Evolutionary conservation across 2,888 invertebrate species (phyloP).

Genomic region (Gymnoscelis rufifasciata): DNA sequence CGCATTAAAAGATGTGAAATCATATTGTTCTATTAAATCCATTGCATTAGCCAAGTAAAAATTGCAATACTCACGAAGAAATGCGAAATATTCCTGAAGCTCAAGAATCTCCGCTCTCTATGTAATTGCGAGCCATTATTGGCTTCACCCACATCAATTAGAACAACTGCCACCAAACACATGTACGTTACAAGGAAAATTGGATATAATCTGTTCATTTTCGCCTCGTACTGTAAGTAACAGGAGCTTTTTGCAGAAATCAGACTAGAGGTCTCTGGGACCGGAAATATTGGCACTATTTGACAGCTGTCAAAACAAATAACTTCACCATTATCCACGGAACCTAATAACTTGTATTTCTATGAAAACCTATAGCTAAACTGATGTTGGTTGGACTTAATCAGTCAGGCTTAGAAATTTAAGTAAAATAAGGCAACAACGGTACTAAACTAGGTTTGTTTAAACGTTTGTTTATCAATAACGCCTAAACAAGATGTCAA

Average conservation of each 20-base stretch:
- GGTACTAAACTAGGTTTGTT: constrained; percentile 11
- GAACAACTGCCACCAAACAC: constrained; percentile 41
- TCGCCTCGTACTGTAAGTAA: background rate
- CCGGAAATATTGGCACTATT: too few species aligned
- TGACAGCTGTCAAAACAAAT: background rate
- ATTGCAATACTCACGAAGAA: constrained; percentile 58
- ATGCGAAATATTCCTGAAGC: constrained; percentile 51
- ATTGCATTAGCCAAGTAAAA: background rate
- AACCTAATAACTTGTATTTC: background rate
- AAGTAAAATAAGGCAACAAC: constrained; percentile 8
- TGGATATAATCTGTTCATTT: constrained; percentile 38
- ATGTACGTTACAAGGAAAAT: constrained; percentile 46
- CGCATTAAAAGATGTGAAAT: too few species aligned
- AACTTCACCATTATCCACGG: background rate
- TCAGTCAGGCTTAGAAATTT: constrained; percentile 7
- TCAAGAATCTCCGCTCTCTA: constrained; percentile 47
- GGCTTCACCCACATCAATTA: constrained; percentile 46
- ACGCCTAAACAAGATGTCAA: background rate
- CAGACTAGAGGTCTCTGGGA: too few species aligned
- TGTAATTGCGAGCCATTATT: constrained; percentile 32
- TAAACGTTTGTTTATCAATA: constrained; percentile 16
- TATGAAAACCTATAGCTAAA: background rate
- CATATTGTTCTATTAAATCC: too few species aligned
- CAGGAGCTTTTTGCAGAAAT: background rate
- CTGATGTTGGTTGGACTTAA: background rate